Conservation (phyloP, 2,888 invertebrate species). For the Mantis religiosa region DNA sequence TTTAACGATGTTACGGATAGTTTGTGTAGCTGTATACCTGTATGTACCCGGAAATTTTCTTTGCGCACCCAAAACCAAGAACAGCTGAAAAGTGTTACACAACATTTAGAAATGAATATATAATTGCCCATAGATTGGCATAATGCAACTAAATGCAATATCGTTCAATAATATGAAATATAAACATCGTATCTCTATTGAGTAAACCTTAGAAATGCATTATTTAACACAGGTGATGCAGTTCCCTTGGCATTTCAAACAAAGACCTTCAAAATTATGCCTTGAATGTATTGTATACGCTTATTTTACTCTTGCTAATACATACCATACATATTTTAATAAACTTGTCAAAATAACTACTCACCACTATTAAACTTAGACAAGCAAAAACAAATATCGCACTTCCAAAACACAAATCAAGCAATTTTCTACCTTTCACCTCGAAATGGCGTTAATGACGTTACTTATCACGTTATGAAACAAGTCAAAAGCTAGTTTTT, state of each 20-base stretch:
- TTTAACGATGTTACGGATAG: no score
- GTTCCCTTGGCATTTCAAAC: neutral
- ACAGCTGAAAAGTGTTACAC: no score
- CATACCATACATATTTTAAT: neutral
- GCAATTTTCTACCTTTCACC: neutral
- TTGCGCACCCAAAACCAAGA: no score
- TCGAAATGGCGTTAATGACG: neutral
- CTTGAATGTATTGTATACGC: neutral
- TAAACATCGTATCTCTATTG: no score
- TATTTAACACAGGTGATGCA: neutral
- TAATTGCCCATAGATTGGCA: no score
- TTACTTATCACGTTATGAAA: neutral
- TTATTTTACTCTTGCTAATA: no score
- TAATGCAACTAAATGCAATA: no score
- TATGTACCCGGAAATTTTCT: no score
- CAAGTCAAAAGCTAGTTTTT: neutral
- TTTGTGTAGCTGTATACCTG: no score
- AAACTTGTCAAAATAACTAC: neutral
- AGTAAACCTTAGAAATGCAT: constrained; percentile 12
- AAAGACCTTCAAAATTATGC: neutral
- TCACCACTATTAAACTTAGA: neutral
- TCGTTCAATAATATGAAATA: no score
- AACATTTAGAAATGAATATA: no score
- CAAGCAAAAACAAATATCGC: neutral
- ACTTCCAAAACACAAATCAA: neutral